Percentiles rank a stretch among this genome's conserved stretches.
phyloP scores from a whole-genome alignment of 23 tunicate species.

The Styela plicata region DNA sequence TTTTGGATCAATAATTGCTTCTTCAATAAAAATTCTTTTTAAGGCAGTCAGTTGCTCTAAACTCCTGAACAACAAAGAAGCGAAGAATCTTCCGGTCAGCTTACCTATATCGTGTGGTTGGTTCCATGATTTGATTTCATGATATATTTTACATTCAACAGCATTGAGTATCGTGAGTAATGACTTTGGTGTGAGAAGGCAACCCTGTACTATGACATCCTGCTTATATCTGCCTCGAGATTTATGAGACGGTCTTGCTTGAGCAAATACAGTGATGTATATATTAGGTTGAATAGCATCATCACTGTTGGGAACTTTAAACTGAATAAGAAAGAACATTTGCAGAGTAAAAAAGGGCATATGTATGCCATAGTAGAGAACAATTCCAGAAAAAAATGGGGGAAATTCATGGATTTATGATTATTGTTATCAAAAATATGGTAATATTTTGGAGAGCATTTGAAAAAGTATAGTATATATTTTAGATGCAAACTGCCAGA shows the following conservation, averaged over 20 bases:
- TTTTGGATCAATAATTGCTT: too few relatives aligned
- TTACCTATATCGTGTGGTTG: background rate
- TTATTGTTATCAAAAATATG: too few relatives aligned
- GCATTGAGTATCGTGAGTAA: background rate
- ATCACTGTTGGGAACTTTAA: constrained; percentile 15
- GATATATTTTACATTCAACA: constrained; percentile 21
- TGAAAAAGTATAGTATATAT: too few relatives aligned
- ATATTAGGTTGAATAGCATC: constrained; percentile 45
- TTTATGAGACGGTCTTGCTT: constrained; percentile 40
- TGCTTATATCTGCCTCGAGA: constrained; percentile 38
- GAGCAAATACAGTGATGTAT: constrained; percentile 77
- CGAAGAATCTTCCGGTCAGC: too few relatives aligned
- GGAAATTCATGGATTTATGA: background rate
- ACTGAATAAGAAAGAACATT: background rate
- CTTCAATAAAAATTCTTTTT: too few relatives aligned
- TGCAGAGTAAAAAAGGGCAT: background rate
- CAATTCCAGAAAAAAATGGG: background rate
- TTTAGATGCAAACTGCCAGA: too few relatives aligned
- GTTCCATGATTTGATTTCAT: background rate
- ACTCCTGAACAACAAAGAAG: too few relatives aligned
- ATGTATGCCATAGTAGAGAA: background rate
- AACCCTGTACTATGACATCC: constrained; percentile 74
- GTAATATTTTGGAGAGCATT: too few relatives aligned
- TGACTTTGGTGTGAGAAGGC: constrained; percentile 35
- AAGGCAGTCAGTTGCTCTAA: too few relatives aligned